Evolutionary conservation across 2,113 vertebrate species (phyloP).

Genomic region (Heterocephalus glaber): DNA sequence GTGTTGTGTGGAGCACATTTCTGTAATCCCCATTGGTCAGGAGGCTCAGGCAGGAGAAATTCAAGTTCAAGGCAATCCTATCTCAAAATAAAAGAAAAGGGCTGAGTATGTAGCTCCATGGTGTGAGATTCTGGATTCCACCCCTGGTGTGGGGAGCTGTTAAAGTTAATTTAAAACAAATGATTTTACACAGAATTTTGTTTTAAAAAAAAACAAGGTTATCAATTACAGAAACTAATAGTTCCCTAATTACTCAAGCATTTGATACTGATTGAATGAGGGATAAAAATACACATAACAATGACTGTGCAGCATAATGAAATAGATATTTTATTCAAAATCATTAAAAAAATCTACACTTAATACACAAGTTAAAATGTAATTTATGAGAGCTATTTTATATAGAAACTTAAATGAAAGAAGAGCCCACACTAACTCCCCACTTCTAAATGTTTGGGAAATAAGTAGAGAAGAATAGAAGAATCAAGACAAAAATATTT

Average conservation of each 20-base stretch:
- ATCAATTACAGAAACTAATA: neutral
- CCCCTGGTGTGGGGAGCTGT: too few relatives aligned
- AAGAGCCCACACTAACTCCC: neutral
- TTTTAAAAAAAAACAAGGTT: neutral
- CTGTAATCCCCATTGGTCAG: neutral
- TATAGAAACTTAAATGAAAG: neutral
- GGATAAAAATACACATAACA: neutral
- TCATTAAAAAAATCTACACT: neutral
- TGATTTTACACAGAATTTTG: neutral
- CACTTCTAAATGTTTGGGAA: neutral
- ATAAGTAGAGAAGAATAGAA: neutral
- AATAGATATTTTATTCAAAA: neutral
- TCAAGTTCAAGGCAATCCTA: neutral
- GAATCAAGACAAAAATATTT: neutral
- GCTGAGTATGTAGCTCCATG: too few relatives aligned
- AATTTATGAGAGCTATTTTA: neutral
- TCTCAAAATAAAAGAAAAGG: neutral
- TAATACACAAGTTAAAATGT: neutral
- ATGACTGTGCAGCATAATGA: rapidly evolving
- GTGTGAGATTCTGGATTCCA: neutral
- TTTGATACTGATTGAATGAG: neutral
- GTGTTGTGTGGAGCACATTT: neutral
- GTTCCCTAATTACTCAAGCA: too few relatives aligned
- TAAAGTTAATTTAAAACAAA: neutral
- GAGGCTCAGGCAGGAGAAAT: neutral